Evolutionary conservation across 1,140 invertebrate genomes (phyloP).

Genomic region (Bicyclus anynana): DNA sequence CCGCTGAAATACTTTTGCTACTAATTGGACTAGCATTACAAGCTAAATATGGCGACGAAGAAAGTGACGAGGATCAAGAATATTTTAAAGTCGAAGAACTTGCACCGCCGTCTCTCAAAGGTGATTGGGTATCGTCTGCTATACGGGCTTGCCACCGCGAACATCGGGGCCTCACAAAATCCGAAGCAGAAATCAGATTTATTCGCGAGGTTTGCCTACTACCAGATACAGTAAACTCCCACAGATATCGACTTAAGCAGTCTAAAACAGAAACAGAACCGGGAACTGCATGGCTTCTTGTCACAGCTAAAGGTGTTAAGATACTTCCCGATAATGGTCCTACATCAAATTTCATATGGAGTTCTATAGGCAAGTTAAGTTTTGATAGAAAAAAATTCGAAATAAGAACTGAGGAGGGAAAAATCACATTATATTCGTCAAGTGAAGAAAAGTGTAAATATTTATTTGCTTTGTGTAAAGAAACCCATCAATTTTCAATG

Average conservation of each 20-base stretch:
- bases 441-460: conserved; percentile 96
- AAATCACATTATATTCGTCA: conserved; percentile 92
- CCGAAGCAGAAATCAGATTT: conserved; percentile 90
- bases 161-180: conserved; percentile 84
- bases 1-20: conserved; percentile 84
- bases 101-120: conserved; percentile 69
- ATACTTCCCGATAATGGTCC: conserved; percentile 85
- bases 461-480: conserved; percentile 90
- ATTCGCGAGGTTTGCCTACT: conserved; percentile 92
- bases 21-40: conserved; percentile 93
- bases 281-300: conserved; percentile 86
- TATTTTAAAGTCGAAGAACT: conserved; percentile 92
- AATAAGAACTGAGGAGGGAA: conserved; percentile 91
- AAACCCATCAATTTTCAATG: conserved; percentile 97
- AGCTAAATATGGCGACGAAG: conserved; percentile 91
- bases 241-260: conserved; percentile 91
- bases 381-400: conserved; percentile 98
- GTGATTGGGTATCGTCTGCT: conserved; percentile 79
- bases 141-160: conserved; percentile 81
- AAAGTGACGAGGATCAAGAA: conserved; percentile 79
- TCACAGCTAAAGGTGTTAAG: conserved; percentile 91
- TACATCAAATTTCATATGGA: conserved; percentile 90
- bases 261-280: conserved; percentile 87
- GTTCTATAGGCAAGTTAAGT: conserved; percentile 94
- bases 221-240: conserved; percentile 93